Percentiles rank a stretch among this genome's conserved stretches.
These are phyloP conservation scores for Diabrotica balteata DNA, from an alignment of 2,888 invertebrate genomes.

Conservation along the genomic window DNA sequence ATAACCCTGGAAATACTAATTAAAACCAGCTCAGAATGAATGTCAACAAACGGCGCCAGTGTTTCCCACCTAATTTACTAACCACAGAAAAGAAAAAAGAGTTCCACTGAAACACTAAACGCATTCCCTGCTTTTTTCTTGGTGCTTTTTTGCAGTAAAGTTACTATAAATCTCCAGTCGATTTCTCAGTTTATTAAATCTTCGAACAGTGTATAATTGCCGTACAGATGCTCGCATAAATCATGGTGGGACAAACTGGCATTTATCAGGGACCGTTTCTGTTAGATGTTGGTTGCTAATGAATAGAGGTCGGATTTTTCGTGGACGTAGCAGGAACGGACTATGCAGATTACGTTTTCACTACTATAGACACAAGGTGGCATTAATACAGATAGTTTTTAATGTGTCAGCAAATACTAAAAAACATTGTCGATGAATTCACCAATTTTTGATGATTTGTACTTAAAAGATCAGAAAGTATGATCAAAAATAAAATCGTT, in stretches of 20 bases:
- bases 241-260: slow-evolving; percentile 53
- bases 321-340: background rate
- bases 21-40: background rate
- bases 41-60: background rate
- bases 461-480: no score
- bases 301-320: slow-evolving; percentile 36
- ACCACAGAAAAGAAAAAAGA: slow-evolving; percentile 13
- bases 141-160: slow-evolving; percentile 20
- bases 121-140: slow-evolving; percentile 39
- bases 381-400: no score
- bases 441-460: no score
- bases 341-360: background rate
- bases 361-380: no score
- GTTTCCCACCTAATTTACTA: slow-evolving; percentile 3
- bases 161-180: slow-evolving; percentile 54
- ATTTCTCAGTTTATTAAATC: slow-evolving; percentile 60
- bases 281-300: slow-evolving; percentile 51
- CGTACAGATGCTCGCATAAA: slow-evolving; percentile 57
- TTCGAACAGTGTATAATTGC: slow-evolving; percentile 58
- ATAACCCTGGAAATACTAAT: no score
- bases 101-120: slow-evolving; percentile 44
- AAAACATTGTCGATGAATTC: no score
- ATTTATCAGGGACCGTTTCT: slow-evolving; percentile 49
- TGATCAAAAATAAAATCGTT: no score
- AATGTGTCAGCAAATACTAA: no score